Evolutionary conservation across 2,797 vertebrate genomes (phyloP).

Genomic region (Poeciliopsis presidionis): DNA sequence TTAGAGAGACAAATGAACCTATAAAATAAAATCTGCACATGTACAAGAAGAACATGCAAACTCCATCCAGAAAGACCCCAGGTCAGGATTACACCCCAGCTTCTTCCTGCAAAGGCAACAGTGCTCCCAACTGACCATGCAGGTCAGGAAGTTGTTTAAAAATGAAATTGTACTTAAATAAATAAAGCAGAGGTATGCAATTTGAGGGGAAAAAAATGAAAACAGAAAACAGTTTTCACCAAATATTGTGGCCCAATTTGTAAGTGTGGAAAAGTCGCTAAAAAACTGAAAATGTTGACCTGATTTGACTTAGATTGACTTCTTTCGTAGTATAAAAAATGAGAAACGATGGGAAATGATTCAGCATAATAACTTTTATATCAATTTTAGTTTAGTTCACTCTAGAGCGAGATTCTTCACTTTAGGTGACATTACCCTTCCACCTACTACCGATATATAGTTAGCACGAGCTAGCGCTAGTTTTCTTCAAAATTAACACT

Average conservation of each 20-base stretch:
- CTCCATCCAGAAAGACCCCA: neutral
- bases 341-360: neutral
- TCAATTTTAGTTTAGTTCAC: neutral
- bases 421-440: neutral
- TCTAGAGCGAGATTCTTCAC: neutral
- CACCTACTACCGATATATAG: neutral
- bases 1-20: neutral
- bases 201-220: neutral
- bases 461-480: neutral
- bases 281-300: neutral
- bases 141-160: neutral
- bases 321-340: neutral
- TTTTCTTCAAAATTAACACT: neutral
- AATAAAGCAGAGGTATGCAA: neutral
- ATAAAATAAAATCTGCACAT: neutral
- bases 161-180: neutral
- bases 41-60: neutral
- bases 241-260: neutral
- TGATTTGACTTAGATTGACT: neutral
- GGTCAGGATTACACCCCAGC: neutral
- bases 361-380: neutral
- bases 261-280: neutral
- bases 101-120: neutral
- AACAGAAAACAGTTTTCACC: neutral
- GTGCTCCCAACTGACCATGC: neutral